Evolutionary conservation across 2,888 invertebrate species (phyloP).

Genomic region (Drosophila siamana): DNA sequence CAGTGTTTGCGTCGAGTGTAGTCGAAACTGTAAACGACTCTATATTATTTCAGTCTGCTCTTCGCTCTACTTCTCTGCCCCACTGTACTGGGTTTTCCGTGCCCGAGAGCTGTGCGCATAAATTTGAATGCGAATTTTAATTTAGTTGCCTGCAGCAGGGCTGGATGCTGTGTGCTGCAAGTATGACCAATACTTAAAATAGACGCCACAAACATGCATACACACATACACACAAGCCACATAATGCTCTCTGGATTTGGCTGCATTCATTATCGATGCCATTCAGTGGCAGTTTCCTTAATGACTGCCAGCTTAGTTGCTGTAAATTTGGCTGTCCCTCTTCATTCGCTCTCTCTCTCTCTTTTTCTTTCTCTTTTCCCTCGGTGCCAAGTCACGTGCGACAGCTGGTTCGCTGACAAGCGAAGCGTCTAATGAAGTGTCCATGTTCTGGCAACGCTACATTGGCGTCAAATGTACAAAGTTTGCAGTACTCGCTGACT

Average conservation of each 20-base stretch:
- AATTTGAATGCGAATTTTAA: constrained; percentile 61
- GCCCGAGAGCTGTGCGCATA: constrained; percentile 47
- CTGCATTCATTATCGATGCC: constrained; percentile 63
- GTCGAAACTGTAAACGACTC: constrained; percentile 44
- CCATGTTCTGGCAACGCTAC: constrained; percentile 28
- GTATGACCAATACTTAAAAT: constrained; percentile 31
- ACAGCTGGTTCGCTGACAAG: constrained; percentile 66
- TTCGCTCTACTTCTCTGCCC: background rate
- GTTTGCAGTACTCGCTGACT: background rate
- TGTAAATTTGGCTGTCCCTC: constrained; percentile 63
- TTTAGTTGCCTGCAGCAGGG: constrained; percentile 38
- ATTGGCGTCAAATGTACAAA: constrained; percentile 11
- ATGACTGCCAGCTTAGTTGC: constrained; percentile 65
- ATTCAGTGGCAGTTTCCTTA: constrained; percentile 53
- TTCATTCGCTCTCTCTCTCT: background rate
- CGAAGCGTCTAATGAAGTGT: constrained; percentile 65
- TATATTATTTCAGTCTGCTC: constrained; percentile 52
- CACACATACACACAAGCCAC: constrained; percentile 3
- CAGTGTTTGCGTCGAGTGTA: constrained; percentile 28
- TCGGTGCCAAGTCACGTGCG: constrained; percentile 69
- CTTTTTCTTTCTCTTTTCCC: background rate
- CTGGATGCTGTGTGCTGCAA: constrained; percentile 21
- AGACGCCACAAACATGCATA: constrained; percentile 5
- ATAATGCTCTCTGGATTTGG: background rate
- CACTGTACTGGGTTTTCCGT: background rate